These are phyloP conservation scores for Oxyscelio sp. DNA, from an alignment of 2,888 invertebrate genomes.

Conservation along the genomic window DNA sequence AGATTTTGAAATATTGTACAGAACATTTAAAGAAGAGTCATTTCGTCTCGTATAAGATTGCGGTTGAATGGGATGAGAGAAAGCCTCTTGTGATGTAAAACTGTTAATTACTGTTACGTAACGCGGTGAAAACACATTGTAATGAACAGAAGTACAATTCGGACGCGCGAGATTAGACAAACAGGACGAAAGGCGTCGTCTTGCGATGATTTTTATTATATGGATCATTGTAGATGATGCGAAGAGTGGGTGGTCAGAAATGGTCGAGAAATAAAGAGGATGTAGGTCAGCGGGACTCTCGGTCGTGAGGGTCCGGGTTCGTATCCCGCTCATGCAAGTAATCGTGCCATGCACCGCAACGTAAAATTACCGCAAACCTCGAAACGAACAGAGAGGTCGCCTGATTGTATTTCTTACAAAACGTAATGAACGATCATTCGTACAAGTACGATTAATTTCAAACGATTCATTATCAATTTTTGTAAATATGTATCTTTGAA, in stretches of 20 bases:
- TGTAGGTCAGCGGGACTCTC: slow-evolving; percentile 83
- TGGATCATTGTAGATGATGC: slow-evolving; percentile 12
- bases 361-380: slow-evolving; percentile 65
- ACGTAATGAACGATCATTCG: slow-evolving; percentile 7
- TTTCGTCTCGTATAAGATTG: slow-evolving; percentile 31
- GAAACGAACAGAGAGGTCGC: slow-evolving; percentile 44
- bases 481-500: too few species aligned
- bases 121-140: slow-evolving; percentile 51
- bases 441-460: not conserved
- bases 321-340: slow-evolving; percentile 73
- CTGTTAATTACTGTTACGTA: slow-evolving; percentile 59
- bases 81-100: slow-evolving; percentile 57
- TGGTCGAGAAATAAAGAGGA: slow-evolving; percentile 73
- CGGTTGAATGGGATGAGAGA: slow-evolving; percentile 53
- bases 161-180: slow-evolving; percentile 1
- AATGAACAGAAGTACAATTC: slow-evolving; percentile 49
- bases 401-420: slow-evolving; percentile 33
- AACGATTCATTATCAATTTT: too few species aligned
- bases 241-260: slow-evolving; percentile 61
- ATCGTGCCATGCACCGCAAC: slow-evolving; percentile 55
- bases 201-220: slow-evolving; percentile 25
- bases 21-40: not conserved
- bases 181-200: slow-evolving; percentile 18
- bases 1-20: slow-evolving; percentile 11
- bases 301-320: slow-evolving; percentile 84